Evolutionary conservation across 2,888 invertebrate genomes (phyloP), one percentile per base, ranked within the genome.

Genomic region (Empis stercorea): DNA sequence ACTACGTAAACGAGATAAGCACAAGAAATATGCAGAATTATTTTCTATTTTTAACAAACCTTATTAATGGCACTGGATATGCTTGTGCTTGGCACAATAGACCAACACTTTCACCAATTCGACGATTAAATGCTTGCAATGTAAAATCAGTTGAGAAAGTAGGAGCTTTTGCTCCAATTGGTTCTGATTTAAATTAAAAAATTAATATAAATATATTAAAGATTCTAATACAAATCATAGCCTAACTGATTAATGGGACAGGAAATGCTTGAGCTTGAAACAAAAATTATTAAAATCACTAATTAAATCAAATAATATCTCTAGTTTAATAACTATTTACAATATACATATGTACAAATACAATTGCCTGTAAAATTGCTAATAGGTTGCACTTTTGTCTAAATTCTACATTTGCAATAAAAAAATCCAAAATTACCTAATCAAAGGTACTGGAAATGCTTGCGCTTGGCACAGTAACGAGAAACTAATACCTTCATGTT

Each of bases 251-350:
- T 51, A 78, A 62, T 56, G 84, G 85, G 56, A 83, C 76, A 41
- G 85, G 86, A 69, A 71, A 77, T 9, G 76, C 80, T 65, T 83
- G 82, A 42, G 81, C 80, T 59, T 80, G 79, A 62, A 83, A 84
- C 46, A 81, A 50, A 69, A 73, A 59, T 73, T 73, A 62, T 75
- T 76, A 44, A 81, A 79, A 52, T 76, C 75, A 30, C 74, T 69
- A 58, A 56, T 54, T 38, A 30, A 27, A 27, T 27, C 23, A 27
- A 27, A 27, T 27, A 7, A 20, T 20, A n/a, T 5, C 20, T 20
- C 20, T 4, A 20, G 5, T 20, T 20, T 20, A 20, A 20, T 20
- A 20, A 20, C 5, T 20, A 20, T 20, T 20, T n/a, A n/a, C n/a
- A n/a, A n/a, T n/a, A n/a, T n/a, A n/a, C n/a, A n/a, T n/a, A n/a